Base-by-base conservation (phyloP, 2,888 invertebrate genomes). In the Ramazzottius varieornatus region DNA sequence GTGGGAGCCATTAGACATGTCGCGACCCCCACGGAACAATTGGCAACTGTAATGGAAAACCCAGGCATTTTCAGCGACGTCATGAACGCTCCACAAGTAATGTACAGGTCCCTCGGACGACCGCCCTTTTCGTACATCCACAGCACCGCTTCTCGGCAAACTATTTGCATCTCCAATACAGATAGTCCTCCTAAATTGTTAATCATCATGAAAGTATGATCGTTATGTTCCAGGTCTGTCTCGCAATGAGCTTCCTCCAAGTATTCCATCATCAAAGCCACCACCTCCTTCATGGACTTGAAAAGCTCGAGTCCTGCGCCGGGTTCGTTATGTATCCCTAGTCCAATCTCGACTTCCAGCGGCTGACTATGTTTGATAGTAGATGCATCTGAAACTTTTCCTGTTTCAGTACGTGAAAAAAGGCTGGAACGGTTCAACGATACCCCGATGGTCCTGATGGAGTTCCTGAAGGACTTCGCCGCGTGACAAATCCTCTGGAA, bases 41-140 rank as follows among this genome's bases (percentile, higher is more conserved):
- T 71, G 33, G 80, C 70, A 29, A 89, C 70, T 20, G 86, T 84
- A 33, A 90, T 78, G 69, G 86, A 84, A 70, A 87, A 79, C 4
- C 88, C 88, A 65, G 83, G 81, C 81, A 85, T 85, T 71, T 87
- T 84, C 63, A 88, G 73, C 0, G 87, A 86, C 0, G 87, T 85
- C 72, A 78, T 75, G 67, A 74, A 75, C 1, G 73, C 69, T 13
- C 78, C 78, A 68, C 72, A 71, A 68, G 73, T 76, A 0, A 73
- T 72, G 64, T 76, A 69, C 46, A 71, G 70, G 1, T 77, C 72
- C n/a, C n/a, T n/a, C n/a, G n/a, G n/a, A n/a, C n/a, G 46, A 65
- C 1, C 75, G 68, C 20, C 72, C 72, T 65, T 64, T 64, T 40
- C 64, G 32, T 65, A 32, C 13, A 65, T 76, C 72, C 83, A 83